phyloP scores from a whole-genome alignment of 1,140 invertebrate genomes.

The Lucilia sericata region DNA sequence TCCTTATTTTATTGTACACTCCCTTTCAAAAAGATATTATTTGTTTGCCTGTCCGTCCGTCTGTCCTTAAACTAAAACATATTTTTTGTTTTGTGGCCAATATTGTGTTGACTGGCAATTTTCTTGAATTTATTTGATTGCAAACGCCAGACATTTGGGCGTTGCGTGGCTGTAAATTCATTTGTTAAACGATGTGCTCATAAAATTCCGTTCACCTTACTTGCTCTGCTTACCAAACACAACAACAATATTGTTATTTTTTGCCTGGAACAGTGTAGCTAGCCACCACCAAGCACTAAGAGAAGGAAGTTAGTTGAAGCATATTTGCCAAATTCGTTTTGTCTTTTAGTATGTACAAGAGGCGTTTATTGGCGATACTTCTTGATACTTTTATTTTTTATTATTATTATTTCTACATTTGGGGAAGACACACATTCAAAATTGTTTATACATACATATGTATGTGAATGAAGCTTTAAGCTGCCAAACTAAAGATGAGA shows the following conservation, averaged over 20 bases:
- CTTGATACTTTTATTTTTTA: slow-evolving; percentile 17
- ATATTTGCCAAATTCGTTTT: slow-evolving; percentile 30
- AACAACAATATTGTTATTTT: not conserved
- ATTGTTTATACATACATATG: not conserved
- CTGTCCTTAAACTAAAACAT: not conserved
- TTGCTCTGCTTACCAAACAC: not conserved
- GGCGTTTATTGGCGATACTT: slow-evolving; percentile 39
- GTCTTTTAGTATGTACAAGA: slow-evolving; percentile 24
- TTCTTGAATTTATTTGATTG: slow-evolving; percentile 58
- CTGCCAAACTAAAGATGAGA: not conserved
- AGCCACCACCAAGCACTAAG: not conserved
- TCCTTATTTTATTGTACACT: too few relatives aligned
- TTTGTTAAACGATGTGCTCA: slow-evolving; percentile 68
- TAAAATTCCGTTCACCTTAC: slow-evolving; percentile 56
- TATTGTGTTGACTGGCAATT: slow-evolving; percentile 40
- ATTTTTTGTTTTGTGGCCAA: not conserved
- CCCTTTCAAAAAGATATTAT: not conserved
- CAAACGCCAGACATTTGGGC: slow-evolving; percentile 68
- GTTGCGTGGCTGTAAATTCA: slow-evolving; percentile 68
- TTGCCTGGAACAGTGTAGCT: not conserved
- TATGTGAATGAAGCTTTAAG: not conserved
- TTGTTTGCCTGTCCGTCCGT: not conserved
- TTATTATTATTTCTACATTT: slow-evolving; percentile 25
- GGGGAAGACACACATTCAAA: slow-evolving; percentile 30
- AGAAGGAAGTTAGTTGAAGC: slow-evolving; percentile 17